Conservation (phyloP, 1,140 invertebrate species). For the Atta texana region DNA sequence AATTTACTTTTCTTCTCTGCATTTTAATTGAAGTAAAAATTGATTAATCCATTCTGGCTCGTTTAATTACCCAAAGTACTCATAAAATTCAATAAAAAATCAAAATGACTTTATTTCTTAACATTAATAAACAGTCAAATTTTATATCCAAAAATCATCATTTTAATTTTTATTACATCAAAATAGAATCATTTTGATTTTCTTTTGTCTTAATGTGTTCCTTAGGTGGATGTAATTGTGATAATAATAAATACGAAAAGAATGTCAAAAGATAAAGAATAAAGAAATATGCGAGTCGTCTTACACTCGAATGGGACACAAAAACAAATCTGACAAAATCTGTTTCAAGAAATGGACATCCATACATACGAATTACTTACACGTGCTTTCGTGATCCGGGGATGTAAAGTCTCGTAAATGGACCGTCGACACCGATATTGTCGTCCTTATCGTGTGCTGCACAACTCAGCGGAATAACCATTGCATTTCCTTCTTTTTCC, state of each 20-base stretch:
- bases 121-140: no score
- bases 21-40: not conserved
- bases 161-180: no score
- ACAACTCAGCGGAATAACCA: conserved; percentile 18
- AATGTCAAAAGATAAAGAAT: not conserved
- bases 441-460: not conserved
- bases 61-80: not conserved
- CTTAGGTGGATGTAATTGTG: no score
- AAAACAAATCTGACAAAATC: not conserved
- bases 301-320: not conserved
- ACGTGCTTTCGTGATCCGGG: conserved; percentile 26
- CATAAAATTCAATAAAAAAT: no score
- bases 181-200: no score
- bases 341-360: not conserved
- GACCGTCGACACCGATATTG: not conserved
- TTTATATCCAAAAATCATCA: no score
- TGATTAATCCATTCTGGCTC: not conserved
- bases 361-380: conserved; percentile 45
- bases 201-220: no score
- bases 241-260: not conserved
- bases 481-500: conserved; percentile 40
- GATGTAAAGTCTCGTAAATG: conserved; percentile 41
- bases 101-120: no score
- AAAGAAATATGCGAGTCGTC: not conserved
- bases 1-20: not conserved